These are phyloP conservation scores for Tetragonula carbonaria DNA, from an alignment of 2,888 invertebrate species.

Conservation along the genomic window DNA sequence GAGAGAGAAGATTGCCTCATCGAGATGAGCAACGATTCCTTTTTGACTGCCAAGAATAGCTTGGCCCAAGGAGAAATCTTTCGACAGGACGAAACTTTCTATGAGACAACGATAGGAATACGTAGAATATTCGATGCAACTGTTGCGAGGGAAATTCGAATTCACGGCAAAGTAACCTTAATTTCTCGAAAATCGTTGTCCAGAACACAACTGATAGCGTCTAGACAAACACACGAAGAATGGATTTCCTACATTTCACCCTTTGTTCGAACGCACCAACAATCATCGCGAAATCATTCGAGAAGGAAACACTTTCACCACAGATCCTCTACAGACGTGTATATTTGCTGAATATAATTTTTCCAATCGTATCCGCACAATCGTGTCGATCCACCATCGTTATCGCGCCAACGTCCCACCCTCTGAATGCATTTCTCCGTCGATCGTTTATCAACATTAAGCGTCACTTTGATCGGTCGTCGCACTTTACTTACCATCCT, in stretches of 20 bases:
- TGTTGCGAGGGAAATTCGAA: neutral
- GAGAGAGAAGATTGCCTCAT: neutral
- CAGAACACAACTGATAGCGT: neutral
- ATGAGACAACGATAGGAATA: neutral
- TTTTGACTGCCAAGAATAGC: neutral
- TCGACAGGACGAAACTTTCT: neutral
- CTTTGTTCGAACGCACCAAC: neutral
- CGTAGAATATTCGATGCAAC: neutral
- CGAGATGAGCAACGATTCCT: neutral
- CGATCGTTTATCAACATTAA: neutral
- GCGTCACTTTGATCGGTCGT: slow-evolving; percentile 28
- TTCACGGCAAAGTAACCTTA: neutral
- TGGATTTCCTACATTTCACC: slow-evolving; percentile 17
- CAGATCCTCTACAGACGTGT: neutral
- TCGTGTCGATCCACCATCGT: too few relatives aligned
- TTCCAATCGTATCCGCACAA: neutral
- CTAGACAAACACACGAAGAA: neutral
- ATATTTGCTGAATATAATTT: neutral
- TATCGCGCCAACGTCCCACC: too few relatives aligned
- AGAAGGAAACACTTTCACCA: slow-evolving; percentile 28
- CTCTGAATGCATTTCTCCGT: neutral
- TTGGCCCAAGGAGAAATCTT: neutral
- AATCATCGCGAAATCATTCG: neutral
- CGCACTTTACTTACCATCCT: slow-evolving; percentile 68
- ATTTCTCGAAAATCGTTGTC: neutral